Evolutionary conservation across 2,113 vertebrate genomes (phyloP).

Genomic region (Albula glossodonta): DNA sequence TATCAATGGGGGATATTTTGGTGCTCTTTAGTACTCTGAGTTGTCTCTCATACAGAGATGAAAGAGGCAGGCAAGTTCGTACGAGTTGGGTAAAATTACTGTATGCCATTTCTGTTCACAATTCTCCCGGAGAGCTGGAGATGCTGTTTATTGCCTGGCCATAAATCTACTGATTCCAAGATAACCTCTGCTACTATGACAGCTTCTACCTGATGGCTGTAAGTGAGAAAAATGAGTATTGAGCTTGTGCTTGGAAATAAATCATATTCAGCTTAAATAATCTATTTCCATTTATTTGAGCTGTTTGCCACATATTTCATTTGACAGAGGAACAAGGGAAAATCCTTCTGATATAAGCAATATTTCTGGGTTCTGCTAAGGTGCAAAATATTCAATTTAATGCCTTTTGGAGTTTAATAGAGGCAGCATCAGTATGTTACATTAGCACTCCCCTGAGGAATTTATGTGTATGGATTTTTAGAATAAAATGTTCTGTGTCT

Average conservation of each 20-base stretch:
- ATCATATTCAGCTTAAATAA: slow-evolving; percentile 33
- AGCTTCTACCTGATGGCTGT: slow-evolving; percentile 30
- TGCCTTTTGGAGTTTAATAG: background rate
- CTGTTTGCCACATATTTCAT: slow-evolving; percentile 1
- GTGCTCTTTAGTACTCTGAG: background rate
- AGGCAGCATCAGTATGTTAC: background rate
- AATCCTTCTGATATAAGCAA: background rate
- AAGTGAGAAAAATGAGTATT: slow-evolving; percentile 24
- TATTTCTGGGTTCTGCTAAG: background rate
- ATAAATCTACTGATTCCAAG: slow-evolving; percentile 45
- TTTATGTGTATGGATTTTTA: slow-evolving; percentile 1
- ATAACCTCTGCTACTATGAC: slow-evolving; percentile 36
- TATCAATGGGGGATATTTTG: background rate
- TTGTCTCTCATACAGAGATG: background rate
- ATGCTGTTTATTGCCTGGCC: slow-evolving; percentile 16
- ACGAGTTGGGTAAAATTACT: background rate
- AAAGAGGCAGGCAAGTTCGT: background rate
- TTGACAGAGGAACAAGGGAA: background rate
- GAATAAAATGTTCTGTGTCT: too few species aligned
- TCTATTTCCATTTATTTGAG: slow-evolving; percentile 35
- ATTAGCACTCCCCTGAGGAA: slow-evolving; percentile 5
- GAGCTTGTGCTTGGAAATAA: slow-evolving; percentile 31
- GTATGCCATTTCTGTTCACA: background rate
- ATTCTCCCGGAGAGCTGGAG: slow-evolving; percentile 19
- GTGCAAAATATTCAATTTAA: background rate